These are phyloP conservation scores for Microcebus murinus DNA, from an alignment of 2,113 vertebrate species.

Conservation along the genomic window DNA sequence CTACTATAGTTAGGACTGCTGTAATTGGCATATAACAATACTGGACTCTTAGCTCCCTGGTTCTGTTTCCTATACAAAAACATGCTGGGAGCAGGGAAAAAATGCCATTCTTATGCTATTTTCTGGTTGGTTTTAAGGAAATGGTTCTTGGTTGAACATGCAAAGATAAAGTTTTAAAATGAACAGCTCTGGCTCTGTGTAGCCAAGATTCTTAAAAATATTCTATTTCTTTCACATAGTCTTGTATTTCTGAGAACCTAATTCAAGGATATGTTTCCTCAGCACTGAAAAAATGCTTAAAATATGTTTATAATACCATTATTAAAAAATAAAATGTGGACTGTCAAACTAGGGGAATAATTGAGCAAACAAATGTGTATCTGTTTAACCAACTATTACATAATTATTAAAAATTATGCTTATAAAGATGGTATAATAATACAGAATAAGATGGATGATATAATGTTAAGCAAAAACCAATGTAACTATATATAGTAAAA, in stretches of 20 bases:
- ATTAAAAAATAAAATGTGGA: neutral
- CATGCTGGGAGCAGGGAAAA: neutral
- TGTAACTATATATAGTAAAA: neutral
- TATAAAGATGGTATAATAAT: neutral
- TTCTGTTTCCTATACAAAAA: neutral
- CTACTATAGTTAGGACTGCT: neutral
- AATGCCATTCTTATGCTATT: neutral
- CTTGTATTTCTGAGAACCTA: constrained; percentile 5
- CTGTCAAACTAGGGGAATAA: neutral
- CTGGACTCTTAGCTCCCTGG: neutral
- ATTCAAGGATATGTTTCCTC: neutral
- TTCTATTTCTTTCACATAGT: neutral
- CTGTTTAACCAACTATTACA: neutral
- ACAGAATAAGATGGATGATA: neutral
- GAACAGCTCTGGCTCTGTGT: neutral
- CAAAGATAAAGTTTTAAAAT: constrained; percentile 12
- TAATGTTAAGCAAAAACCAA: neutral
- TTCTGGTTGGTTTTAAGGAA: neutral
- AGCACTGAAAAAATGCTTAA: neutral
- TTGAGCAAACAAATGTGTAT: neutral
- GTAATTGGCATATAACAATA: neutral
- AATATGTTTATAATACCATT: neutral
- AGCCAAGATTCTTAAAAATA: constrained; percentile 26
- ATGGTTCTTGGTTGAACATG: neutral
- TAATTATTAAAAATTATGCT: neutral